Conservation (phyloP, 2,888 invertebrate species). For the Leptopilina syphax region DNA sequence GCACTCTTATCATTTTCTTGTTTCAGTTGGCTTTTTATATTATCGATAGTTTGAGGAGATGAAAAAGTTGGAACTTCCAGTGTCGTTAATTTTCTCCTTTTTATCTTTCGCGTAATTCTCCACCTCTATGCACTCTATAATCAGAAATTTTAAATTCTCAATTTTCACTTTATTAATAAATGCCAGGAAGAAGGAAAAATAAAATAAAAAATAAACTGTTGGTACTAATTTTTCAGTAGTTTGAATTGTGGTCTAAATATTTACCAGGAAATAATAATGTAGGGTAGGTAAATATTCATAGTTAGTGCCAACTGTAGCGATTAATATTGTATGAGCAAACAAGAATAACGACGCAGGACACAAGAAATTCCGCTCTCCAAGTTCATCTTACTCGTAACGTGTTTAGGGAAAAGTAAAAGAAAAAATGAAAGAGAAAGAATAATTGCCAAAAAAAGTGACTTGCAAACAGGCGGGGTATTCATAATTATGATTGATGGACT, state of each 20-base stretch:
- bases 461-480: neutral
- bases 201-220: too few species aligned
- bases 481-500: slow-evolving; percentile 12
- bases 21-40: slow-evolving; percentile 22
- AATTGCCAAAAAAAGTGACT: slow-evolving; percentile 11
- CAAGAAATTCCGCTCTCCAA: neutral
- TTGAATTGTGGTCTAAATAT: neutral
- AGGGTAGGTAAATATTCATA: slow-evolving; percentile 1
- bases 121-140: too few species aligned
- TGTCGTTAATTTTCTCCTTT: neutral
- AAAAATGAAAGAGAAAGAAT: neutral
- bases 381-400: neutral
- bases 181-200: too few species aligned
- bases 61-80: neutral
- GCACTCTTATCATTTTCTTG: slow-evolving; percentile 18
- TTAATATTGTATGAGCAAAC: slow-evolving; percentile 8
- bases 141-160: too few species aligned
- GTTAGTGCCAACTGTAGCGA: neutral
- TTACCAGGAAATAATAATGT: neutral
- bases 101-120: neutral
- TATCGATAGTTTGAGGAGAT: slow-evolving; percentile 22
- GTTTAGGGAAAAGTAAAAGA: neutral
- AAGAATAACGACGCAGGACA: neutral
- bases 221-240: neutral
- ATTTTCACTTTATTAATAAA: too few species aligned